These are phyloP conservation scores for Dryocosmus kuriphilus DNA, from an alignment of 2,888 invertebrate species.

Conservation along the genomic window DNA sequence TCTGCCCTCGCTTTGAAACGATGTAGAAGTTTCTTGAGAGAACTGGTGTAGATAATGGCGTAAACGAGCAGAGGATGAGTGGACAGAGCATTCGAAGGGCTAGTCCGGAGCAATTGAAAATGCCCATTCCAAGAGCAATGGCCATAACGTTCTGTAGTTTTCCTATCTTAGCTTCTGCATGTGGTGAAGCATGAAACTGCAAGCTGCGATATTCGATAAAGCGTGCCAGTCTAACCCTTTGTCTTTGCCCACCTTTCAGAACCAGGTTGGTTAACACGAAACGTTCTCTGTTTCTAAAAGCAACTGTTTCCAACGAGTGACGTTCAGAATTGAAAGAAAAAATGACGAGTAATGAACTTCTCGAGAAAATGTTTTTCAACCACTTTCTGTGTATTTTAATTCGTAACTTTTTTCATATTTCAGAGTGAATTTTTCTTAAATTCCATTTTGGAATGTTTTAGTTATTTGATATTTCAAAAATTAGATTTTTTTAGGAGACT, in stretches of 20 bases:
- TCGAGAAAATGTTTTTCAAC: neutral
- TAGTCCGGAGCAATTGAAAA: constrained; percentile 14
- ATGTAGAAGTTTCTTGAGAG: constrained; percentile 13
- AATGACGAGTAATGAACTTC: neutral
- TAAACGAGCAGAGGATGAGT: constrained; percentile 5
- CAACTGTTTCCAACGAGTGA: constrained; percentile 6
- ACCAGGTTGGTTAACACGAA: constrained; percentile 11
- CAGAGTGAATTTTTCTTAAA: too few relatives aligned
- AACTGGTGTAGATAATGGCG: neutral
- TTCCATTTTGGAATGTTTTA: too few relatives aligned
- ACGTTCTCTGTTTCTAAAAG: neutral
- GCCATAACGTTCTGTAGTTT: constrained; percentile 1
- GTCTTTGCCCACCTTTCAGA: constrained; percentile 23
- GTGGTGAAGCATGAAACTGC: neutral
- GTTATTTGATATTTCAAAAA: too few relatives aligned
- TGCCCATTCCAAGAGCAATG: neutral
- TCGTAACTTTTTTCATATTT: too few relatives aligned
- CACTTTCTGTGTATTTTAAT: too few relatives aligned
- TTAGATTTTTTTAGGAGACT: too few relatives aligned
- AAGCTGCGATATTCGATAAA: constrained; percentile 31
- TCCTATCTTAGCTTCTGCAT: neutral
- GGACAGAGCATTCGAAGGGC: neutral
- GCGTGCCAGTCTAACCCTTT: constrained; percentile 13
- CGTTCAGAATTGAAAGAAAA: neutral
- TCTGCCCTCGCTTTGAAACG: neutral